Evolutionary conservation across 2,797 vertebrate genomes (phyloP).

Genomic region (Dendrocincla tyrannina): DNA sequence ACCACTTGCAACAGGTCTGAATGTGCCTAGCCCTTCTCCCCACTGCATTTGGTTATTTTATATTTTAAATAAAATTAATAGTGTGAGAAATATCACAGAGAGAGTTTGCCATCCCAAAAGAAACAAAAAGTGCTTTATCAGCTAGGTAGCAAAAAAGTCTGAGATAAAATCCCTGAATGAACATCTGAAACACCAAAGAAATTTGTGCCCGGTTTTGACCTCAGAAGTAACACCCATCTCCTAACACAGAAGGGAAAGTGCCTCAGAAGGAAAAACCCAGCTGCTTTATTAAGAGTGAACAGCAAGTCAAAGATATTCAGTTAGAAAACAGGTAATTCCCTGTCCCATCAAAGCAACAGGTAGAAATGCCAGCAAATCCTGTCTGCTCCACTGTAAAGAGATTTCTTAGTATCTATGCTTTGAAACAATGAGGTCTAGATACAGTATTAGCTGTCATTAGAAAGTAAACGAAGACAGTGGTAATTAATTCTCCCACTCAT

Average conservation of each 20-base stretch:
- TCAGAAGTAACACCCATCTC: background rate
- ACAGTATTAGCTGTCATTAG: constrained; percentile 32
- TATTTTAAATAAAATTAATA: background rate
- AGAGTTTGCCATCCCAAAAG: background rate
- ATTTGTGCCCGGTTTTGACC: background rate
- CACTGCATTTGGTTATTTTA: background rate
- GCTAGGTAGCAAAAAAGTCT: background rate
- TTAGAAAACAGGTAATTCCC: background rate
- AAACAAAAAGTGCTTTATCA: background rate
- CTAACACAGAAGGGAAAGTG: background rate
- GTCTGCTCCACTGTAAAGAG: background rate
- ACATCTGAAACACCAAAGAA: background rate
- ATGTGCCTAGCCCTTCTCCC: background rate
- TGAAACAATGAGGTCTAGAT: constrained; percentile 43
- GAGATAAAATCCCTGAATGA: background rate
- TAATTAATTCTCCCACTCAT: constrained; percentile 45
- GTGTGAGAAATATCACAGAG: background rate
- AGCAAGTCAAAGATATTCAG: background rate
- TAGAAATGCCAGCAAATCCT: constrained; percentile 23
- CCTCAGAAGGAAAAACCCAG: background rate
- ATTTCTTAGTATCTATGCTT: constrained; percentile 9
- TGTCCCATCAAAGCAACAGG: constrained; percentile 6
- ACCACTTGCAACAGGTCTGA: background rate
- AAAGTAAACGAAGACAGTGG: constrained; percentile 10
- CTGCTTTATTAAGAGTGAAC: background rate